phyloP scores from a whole-genome alignment of 2,888 invertebrate species.

The Torymus aiolomorphi region DNA sequence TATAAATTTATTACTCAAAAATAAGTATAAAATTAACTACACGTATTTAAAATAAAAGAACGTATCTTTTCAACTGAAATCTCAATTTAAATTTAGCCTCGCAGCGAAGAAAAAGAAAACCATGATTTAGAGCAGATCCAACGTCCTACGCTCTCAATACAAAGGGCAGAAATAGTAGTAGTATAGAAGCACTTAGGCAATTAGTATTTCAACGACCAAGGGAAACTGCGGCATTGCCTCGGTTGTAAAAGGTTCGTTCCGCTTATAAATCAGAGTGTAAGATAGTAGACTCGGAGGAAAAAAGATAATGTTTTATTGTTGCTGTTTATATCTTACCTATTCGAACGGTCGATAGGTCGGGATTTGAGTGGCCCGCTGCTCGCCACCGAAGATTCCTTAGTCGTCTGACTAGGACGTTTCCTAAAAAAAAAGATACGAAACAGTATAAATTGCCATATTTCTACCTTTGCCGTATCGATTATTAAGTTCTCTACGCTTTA shows the following conservation, averaged over 20 bases:
- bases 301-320: not conserved
- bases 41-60: too few species aligned
- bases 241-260: constrained; percentile 10
- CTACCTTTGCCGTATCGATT: too few species aligned
- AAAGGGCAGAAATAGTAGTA: constrained; percentile 23
- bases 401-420: constrained; percentile 62
- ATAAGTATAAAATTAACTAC: too few species aligned
- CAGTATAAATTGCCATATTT: too few species aligned
- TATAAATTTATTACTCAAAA: too few species aligned
- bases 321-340: constrained; percentile 62
- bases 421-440: constrained; percentile 59
- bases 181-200: constrained; percentile 36
- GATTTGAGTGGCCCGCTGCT: constrained; percentile 67
- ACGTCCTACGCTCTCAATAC: constrained; percentile 19
- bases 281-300: not conserved
- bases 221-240: not conserved
- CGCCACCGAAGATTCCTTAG: constrained; percentile 60
- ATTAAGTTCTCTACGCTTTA: too few species aligned
- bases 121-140: not conserved
- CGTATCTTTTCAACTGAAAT: not conserved
- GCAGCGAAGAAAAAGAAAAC: not conserved
- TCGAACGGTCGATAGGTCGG: constrained; percentile 66
- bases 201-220: constrained; percentile 30
- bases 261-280: constrained; percentile 23
- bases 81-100: not conserved